Conservation (phyloP, 2,113 vertebrate genomes). For the Corythoichthys haematopterus region DNA sequence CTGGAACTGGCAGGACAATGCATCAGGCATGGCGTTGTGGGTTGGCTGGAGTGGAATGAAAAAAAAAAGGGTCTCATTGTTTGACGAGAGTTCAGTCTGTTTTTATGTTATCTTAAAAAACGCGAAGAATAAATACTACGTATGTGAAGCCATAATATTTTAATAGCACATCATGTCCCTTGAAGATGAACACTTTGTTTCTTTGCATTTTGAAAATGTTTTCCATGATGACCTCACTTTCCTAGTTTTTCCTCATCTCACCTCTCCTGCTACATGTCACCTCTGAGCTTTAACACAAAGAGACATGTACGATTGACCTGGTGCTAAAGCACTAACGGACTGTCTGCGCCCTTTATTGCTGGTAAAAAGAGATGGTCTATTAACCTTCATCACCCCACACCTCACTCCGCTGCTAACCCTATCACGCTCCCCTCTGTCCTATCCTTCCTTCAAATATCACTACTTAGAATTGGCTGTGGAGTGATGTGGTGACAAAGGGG, state of each 20-base stretch:
- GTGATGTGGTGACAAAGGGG: not conserved
- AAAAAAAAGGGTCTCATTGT: too few species aligned
- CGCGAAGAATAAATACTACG: too few species aligned
- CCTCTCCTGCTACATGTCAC: conserved; percentile 44
- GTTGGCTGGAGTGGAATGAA: too few species aligned
- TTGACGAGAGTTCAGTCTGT: too few species aligned
- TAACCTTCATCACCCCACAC: conserved; percentile 58
- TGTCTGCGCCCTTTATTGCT: conserved; percentile 54
- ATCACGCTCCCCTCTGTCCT: conserved; percentile 29
- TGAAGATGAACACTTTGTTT: too few species aligned
- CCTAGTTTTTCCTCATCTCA: not conserved
- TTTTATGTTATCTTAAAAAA: too few species aligned
- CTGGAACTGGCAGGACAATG: too few species aligned
- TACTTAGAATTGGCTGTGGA: not conserved
- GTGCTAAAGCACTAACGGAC: conserved; percentile 58
- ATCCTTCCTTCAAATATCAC: conserved; percentile 3
- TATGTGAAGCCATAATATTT: too few species aligned
- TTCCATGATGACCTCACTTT: not conserved
- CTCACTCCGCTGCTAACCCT: conserved; percentile 37
- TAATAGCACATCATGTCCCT: too few species aligned
- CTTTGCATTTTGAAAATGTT: too few species aligned
- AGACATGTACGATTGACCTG: conserved; percentile 59
- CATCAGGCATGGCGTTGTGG: too few species aligned
- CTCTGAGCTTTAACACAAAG: conserved; percentile 56
- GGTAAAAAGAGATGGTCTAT: conserved; percentile 60